Percentiles rank a stretch among this genome's conserved stretches.
These are phyloP conservation scores for Anoncus sp. DNA, from an alignment of 2,888 invertebrate genomes.

Conservation along the genomic window DNA sequence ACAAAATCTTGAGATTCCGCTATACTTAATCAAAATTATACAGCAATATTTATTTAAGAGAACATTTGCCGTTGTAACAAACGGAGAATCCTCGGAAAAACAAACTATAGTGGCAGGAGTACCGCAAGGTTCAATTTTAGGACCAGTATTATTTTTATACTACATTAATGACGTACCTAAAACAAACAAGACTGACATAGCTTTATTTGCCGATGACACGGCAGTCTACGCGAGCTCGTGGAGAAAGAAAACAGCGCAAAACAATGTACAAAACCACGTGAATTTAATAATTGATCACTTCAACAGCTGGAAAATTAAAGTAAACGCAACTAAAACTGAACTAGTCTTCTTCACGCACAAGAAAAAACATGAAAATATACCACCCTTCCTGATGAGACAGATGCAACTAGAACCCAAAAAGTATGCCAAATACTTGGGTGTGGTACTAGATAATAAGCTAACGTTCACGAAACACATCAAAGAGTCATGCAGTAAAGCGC, in stretches of 20 bases:
- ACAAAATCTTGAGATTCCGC: constrained; percentile 46
- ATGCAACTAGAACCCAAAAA: background rate
- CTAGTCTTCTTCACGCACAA: too few species aligned
- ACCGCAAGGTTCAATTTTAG: too few species aligned
- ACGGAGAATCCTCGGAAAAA: too few species aligned
- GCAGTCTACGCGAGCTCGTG: constrained; percentile 44
- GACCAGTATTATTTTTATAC: too few species aligned
- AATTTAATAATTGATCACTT: too few species aligned
- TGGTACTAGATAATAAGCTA: background rate
- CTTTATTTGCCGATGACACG: constrained; percentile 67
- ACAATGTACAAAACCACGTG: too few species aligned
- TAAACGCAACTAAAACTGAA: too few species aligned
- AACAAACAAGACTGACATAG: background rate
- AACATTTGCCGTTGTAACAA: too few species aligned
- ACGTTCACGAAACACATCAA: background rate
- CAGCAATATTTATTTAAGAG: background rate
- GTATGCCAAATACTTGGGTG: background rate
- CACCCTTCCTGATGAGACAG: background rate
- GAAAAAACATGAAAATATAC: background rate
- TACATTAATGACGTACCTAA: too few species aligned
- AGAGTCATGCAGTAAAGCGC: background rate
- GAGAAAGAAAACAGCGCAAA: too few species aligned
- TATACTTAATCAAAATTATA: constrained; percentile 34
- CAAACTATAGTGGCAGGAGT: too few species aligned
- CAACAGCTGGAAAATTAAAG: too few species aligned